These are phyloP conservation scores for Caenorhabditis zanzibari DNA, from an alignment of 2,888 invertebrate species.

Conservation along the genomic window DNA sequence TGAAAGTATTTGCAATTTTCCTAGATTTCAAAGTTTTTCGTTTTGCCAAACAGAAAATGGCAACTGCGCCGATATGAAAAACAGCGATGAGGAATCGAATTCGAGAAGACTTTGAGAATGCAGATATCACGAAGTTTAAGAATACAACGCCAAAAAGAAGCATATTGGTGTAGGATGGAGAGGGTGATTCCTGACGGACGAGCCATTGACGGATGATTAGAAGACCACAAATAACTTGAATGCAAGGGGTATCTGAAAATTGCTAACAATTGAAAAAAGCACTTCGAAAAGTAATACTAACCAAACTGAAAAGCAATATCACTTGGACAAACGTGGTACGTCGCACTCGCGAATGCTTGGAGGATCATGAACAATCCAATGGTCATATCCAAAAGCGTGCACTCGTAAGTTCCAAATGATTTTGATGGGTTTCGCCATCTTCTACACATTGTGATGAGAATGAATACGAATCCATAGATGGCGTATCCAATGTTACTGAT, in stretches of 20 bases:
- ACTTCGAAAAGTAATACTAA: slow-evolving; percentile 1
- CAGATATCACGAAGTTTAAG: slow-evolving; percentile 47
- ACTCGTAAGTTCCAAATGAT: slow-evolving; percentile 30
- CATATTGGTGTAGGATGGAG: slow-evolving; percentile 43
- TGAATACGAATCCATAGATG: slow-evolving; percentile 38
- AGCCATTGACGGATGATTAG: slow-evolving; percentile 60
- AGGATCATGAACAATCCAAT: slow-evolving; percentile 58
- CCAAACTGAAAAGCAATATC: slow-evolving; percentile 62
- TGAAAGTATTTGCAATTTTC: slow-evolving; percentile 6
- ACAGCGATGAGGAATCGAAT: slow-evolving; percentile 32
- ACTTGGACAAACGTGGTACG: slow-evolving; percentile 62
- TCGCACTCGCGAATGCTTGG: slow-evolving; percentile 54
- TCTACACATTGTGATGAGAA: slow-evolving; percentile 28
- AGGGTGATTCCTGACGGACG: slow-evolving; percentile 50
- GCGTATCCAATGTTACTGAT: slow-evolving; percentile 61
- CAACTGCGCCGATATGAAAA: slow-evolving; percentile 9
- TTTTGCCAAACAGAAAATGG: slow-evolving; percentile 22
- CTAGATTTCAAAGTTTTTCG: background rate
- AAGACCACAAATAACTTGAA: slow-evolving; percentile 59
- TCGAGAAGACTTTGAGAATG: slow-evolving; percentile 10
- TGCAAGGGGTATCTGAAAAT: slow-evolving; percentile 59
- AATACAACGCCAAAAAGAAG: slow-evolving; percentile 40
- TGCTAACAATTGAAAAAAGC: background rate
- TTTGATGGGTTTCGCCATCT: background rate
- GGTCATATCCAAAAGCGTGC: slow-evolving; percentile 43